These are phyloP conservation scores for Orthonyx spaldingii DNA, from an alignment of 2,113 vertebrate genomes.

Conservation along the genomic window DNA sequence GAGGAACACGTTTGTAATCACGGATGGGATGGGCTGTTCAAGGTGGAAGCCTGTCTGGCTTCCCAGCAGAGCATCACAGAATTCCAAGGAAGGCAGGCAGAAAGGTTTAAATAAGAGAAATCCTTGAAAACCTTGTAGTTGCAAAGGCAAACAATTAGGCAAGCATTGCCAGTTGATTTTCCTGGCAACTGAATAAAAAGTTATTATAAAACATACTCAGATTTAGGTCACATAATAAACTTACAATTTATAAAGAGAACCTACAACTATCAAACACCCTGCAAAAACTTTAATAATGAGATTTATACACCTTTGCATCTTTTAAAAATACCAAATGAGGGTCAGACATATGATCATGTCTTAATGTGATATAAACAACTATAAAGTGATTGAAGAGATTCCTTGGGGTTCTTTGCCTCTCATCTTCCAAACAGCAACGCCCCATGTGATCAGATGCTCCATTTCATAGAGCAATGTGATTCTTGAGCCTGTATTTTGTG, in stretches of 20 bases:
- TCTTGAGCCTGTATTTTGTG: not conserved
- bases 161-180: not conserved
- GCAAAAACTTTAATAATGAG: not conserved
- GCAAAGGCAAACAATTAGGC: not conserved
- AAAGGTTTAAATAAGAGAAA: not conserved
- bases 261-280: not conserved
- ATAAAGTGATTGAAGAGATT: not conserved
- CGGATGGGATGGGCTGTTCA: not conserved
- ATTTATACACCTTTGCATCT: not conserved
- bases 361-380: not conserved
- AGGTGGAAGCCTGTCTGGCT: not conserved
- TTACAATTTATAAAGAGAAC: not conserved
- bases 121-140: not conserved
- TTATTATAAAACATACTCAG: not conserved
- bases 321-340: not conserved
- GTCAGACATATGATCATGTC: not conserved
- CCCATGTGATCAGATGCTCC: not conserved
- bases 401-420: not conserved
- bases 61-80: not conserved
- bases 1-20: not conserved
- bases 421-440: not conserved
- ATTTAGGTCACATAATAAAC: not conserved
- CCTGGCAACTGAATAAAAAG: not conserved
- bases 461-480: not conserved
- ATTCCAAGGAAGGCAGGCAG: not conserved